Evolutionary conservation across 2,113 vertebrate species (phyloP).

Genomic region (Chaetodon trifascialis): DNA sequence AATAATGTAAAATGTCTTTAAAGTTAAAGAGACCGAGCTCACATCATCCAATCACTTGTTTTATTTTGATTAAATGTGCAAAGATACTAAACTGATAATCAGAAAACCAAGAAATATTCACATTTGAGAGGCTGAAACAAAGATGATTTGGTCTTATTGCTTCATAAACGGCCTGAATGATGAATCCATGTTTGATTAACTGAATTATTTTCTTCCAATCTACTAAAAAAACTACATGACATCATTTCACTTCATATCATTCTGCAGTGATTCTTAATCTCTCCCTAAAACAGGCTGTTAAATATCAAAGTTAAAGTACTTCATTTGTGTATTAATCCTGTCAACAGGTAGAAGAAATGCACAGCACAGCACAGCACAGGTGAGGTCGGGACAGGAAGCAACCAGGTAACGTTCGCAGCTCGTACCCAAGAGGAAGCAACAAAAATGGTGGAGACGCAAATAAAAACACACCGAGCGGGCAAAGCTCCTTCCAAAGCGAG

Average conservation of each 20-base stretch:
- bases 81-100: background rate
- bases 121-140: background rate
- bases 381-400: too few relatives aligned
- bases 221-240: background rate
- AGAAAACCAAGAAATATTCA: background rate
- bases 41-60: background rate
- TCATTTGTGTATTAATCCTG: background rate
- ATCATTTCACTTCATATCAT: background rate
- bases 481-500: too few relatives aligned
- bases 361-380: too few relatives aligned
- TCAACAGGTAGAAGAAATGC: background rate
- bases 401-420: too few relatives aligned
- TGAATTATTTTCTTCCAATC: background rate
- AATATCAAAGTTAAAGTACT: background rate
- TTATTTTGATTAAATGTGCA: background rate
- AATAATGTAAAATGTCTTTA: background rate
- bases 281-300: background rate
- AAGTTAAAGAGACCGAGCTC: background rate
- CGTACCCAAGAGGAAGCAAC: too few relatives aligned
- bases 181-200: background rate
- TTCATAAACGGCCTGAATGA: background rate
- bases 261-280: background rate
- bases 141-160: background rate
- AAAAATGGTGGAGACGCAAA: too few relatives aligned
- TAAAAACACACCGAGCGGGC: too few relatives aligned